Percentiles rank a stretch among this genome's conserved stretches.
These are phyloP conservation scores for Stigmatopora nigra DNA, from an alignment of 2,113 vertebrate species.

Conservation along the genomic window DNA sequence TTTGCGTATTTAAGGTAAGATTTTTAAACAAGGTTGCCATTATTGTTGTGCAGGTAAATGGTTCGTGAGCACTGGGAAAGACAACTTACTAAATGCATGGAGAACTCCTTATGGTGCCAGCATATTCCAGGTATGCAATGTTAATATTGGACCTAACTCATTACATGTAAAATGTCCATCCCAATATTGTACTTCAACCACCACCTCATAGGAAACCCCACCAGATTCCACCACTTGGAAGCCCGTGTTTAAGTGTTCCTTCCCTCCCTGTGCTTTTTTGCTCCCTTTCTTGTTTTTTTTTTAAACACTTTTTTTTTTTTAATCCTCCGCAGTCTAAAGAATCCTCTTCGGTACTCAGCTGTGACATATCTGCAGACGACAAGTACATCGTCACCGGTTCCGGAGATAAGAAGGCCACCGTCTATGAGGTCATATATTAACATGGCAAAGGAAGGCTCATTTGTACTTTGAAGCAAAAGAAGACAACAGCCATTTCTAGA, in stretches of 20 bases:
- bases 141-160: not conserved
- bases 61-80: conserved; percentile 97
- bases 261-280: not conserved
- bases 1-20: too few relatives aligned
- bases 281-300: not conserved
- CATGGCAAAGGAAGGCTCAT: not conserved
- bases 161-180: not conserved
- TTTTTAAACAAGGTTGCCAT: not conserved
- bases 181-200: not conserved
- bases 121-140: conserved; percentile 86
- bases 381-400: conserved; percentile 97
- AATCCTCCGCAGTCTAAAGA: conserved; percentile 82
- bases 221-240: too few relatives aligned
- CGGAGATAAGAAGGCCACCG: conserved; percentile 96
- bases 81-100: conserved; percentile 96
- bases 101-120: conserved; percentile 93
- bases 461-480: not conserved
- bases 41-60: conserved; percentile 78
- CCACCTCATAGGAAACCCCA: too few relatives aligned
- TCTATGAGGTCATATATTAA: conserved; percentile 97
- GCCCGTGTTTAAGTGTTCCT: too few relatives aligned
- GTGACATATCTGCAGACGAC: conserved; percentile 94
- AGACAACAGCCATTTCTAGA: not conserved
- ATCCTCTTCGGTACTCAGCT: conserved; percentile 92
- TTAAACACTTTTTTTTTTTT: not conserved